A percentile compares a stretch with the other conserved stretches of the same genome.
Evolutionary conservation across 2,888 invertebrate species (phyloP).

Genomic region (Mythimna pallens): DNA sequence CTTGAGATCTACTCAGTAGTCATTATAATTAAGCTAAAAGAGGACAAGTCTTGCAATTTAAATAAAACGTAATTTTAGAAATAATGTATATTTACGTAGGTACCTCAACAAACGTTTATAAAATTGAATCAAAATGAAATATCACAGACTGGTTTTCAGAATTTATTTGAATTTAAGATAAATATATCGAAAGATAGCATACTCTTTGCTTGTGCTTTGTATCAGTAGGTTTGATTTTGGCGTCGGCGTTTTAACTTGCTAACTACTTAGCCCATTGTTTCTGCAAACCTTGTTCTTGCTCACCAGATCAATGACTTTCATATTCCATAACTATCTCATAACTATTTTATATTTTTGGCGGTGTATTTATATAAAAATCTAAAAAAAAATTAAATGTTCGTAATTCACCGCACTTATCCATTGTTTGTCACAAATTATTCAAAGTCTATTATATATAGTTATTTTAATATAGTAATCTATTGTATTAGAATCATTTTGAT

Average conservation of each 20-base stretch:
- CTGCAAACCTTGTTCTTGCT: background rate
- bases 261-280: constrained; percentile 1
- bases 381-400: background rate
- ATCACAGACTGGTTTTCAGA: too few species aligned
- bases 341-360: background rate
- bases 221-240: background rate
- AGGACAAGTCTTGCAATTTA: background rate
- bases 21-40: background rate
- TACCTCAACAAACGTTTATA: background rate
- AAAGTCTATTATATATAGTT: too few species aligned
- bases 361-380: too few species aligned
- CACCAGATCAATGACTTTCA: background rate
- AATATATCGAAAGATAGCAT: background rate
- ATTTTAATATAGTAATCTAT: too few species aligned
- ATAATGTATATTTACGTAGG: background rate
- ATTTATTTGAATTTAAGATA: too few species aligned
- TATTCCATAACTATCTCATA: too few species aligned
- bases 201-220: background rate
- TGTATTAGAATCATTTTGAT: background rate
- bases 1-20: background rate
- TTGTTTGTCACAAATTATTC: background rate
- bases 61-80: background rate
- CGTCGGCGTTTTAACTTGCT: background rate
- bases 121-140: constrained; percentile 3
- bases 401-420: background rate